Conservation (phyloP, 2,888 invertebrate genomes). For the Meliscaeva auricollis region DNA sequence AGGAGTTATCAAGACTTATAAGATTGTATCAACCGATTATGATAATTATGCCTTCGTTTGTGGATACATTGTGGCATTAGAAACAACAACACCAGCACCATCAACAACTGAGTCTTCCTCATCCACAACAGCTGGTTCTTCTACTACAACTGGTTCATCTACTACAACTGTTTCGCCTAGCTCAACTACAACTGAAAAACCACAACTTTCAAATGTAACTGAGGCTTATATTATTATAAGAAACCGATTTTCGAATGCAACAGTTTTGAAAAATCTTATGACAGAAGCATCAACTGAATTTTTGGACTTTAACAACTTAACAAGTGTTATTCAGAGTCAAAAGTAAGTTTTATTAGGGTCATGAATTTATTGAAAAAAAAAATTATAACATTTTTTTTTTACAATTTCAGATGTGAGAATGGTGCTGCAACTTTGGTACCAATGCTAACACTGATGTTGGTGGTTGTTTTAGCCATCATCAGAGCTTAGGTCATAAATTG, state of each 20-base stretch:
- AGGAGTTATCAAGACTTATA: conserved; percentile 71
- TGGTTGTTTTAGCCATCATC: conserved; percentile 13
- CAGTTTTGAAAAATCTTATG: not conserved
- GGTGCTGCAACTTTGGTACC: conserved; percentile 41
- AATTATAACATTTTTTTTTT: not conserved
- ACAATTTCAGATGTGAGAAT: conserved; percentile 42
- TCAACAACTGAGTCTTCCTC: not conserved
- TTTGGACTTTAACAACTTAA: conserved; percentile 36
- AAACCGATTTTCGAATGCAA: not conserved
- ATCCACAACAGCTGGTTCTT: not conserved
- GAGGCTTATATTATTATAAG: conserved; percentile 51
- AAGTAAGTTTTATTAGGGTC: conserved; percentile 25
- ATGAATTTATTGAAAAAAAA: not conserved
- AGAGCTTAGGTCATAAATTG: not conserved
- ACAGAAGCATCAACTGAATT: not conserved
- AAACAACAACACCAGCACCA: not conserved
- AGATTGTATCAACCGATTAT: conserved; percentile 71
- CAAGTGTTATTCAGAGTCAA: conserved; percentile 32
- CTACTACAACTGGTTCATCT: not conserved
- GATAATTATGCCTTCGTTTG: not conserved
- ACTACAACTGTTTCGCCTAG: not conserved
- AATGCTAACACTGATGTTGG: conserved; percentile 41
- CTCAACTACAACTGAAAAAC: not conserved
- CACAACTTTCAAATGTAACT: not conserved
- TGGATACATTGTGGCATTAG: not conserved